Evolutionary conservation across 2,113 vertebrate genomes (phyloP).

Genomic region (Gambusia holbrooki): DNA sequence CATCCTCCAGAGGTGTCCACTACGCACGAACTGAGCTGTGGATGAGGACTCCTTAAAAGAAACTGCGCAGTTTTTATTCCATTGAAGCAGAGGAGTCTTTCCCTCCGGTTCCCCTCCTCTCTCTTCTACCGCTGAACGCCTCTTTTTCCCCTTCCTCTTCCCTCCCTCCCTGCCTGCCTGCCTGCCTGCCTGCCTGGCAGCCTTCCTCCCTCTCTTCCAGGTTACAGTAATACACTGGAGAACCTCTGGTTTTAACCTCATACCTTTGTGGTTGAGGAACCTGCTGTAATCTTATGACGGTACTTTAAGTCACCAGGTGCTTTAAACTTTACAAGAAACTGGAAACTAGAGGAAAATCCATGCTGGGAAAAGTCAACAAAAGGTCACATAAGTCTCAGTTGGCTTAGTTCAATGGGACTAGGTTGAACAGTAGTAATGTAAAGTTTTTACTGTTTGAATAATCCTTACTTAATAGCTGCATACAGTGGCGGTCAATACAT

Average conservation of each 20-base stretch:
- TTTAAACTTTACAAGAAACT: slow-evolving; percentile 27
- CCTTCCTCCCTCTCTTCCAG: slow-evolving; percentile 69
- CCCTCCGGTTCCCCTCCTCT: slow-evolving; percentile 53
- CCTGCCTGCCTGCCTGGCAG: slow-evolving; percentile 42
- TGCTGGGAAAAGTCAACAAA: slow-evolving; percentile 17
- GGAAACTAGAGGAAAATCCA: slow-evolving; percentile 12
- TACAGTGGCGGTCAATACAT: too few relatives aligned
- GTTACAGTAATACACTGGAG: slow-evolving; percentile 60
- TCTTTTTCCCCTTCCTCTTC: slow-evolving; percentile 53
- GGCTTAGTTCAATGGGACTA: too few relatives aligned
- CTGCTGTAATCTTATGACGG: neutral
- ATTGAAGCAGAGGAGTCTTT: slow-evolving; percentile 71
- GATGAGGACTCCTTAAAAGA: slow-evolving; percentile 45
- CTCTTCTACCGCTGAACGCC: slow-evolving; percentile 39
- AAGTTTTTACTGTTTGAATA: neutral
- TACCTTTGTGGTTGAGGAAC: slow-evolving; percentile 15
- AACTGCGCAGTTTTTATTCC: slow-evolving; percentile 85
- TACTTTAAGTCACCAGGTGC: slow-evolving; percentile 36
- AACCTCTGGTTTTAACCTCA: neutral
- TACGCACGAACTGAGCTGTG: slow-evolving; percentile 17
- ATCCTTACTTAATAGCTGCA: neutral
- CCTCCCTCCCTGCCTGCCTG: slow-evolving; percentile 39
- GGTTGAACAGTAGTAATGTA: neutral
- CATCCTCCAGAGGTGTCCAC: neutral
- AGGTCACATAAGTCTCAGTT: too few relatives aligned